Conservation (phyloP, 1,140 invertebrate species). For the Harlomillsia oculata region DNA sequence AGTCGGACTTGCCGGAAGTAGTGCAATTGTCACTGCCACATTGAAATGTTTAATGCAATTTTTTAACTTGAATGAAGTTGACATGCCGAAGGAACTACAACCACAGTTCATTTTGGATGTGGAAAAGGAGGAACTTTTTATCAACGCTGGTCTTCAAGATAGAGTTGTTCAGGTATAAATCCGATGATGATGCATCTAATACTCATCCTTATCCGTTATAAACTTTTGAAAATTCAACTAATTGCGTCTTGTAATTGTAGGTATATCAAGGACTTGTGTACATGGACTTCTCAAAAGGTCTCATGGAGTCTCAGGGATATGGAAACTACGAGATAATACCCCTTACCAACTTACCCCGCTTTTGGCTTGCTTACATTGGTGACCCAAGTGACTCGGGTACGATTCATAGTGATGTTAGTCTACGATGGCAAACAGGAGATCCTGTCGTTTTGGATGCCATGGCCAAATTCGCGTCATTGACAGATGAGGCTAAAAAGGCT, state of each 20-base stretch:
- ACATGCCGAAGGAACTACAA: constrained; percentile 36
- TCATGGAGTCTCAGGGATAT: constrained; percentile 36
- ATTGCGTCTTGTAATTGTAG: no score
- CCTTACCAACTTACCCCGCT: constrained; percentile 30
- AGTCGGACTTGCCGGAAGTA: constrained; percentile 39
- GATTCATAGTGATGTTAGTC: constrained; percentile 37
- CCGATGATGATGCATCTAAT: no score
- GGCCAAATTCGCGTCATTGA: constrained; percentile 37
- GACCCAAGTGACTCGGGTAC: constrained; percentile 38
- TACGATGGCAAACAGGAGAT: constrained; percentile 37
- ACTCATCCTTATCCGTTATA: no score
- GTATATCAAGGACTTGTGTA: constrained; percentile 39
- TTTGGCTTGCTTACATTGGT: constrained; percentile 37
- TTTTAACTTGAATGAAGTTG: constrained; percentile 34
- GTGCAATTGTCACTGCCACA: constrained; percentile 38
- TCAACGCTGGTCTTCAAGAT: constrained; percentile 39
- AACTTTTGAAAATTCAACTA: no score
- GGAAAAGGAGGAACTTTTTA: constrained; percentile 37
- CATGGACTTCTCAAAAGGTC: constrained; percentile 37
- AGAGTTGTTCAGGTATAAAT: constrained; percentile 37
- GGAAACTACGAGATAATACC: constrained; percentile 35
- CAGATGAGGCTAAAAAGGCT: constrained; percentile 35
- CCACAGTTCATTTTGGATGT: constrained; percentile 39
- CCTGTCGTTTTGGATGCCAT: constrained; percentile 36
- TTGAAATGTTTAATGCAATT: constrained; percentile 39